Base-by-base conservation (phyloP, 2,797 vertebrate genomes). In the Spinus olivaceus region DNA sequence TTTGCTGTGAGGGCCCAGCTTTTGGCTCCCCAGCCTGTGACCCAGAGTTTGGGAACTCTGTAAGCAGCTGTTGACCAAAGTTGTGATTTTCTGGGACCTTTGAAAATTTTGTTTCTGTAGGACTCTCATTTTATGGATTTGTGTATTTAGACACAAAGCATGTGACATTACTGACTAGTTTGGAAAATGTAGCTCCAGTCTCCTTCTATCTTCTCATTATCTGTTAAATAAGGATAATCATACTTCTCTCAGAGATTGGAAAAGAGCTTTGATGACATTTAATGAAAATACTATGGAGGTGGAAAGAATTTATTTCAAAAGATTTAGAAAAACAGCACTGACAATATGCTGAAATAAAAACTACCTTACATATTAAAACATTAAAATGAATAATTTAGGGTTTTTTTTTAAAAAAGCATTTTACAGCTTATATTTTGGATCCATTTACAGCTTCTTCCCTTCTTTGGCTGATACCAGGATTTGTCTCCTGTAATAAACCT, bases 211-310 rank as follows among this genome's bases (percentile, higher is more conserved):
- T 87, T 92, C 78, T 94, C 90, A 71, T 88, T 93, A 85, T 95
- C 94, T 78, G 46, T 95, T 96, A 96, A 95, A 94, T 93, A 94
- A 95, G 79, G 92, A 92, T 95, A 96, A 95, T 95, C 79, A 91
- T 92, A 95, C 80, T 96, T 94, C 82, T 94, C 65, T 88, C 28
- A 24, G 69, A 86, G 69, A 72, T 94, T 76, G 93, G 76, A 89
- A 97, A 93, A 90, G 89, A 63, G 65, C 67, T 92, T 80, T 95
- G 86, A 93, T 97, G 84, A 69, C 86, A 93, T 91, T 94, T 93
- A 91, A 83, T 96, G 84, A 95, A 96, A 95, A 94, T 94, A 94
- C 69, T 93, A 81, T 81, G 72, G 79, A 94, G 84, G 86, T 95
- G 84, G 86, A 91, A 92, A 91, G 76, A 93, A 91, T 93, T 95